Conservation (phyloP, 1,140 invertebrate genomes). For the Bombus turneri region DNA sequence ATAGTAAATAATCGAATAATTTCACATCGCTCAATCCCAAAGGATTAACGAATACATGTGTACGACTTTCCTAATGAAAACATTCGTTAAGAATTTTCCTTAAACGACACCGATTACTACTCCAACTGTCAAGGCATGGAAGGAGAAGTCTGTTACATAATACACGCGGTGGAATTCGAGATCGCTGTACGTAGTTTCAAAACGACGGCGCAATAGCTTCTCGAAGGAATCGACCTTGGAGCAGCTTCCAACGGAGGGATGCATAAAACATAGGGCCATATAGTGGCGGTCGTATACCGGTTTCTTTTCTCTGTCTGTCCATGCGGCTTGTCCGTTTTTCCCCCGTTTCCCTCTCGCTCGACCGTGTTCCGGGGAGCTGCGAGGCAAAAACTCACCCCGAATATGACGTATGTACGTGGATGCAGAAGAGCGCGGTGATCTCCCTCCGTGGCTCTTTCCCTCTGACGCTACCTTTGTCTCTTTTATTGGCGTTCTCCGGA, state of each 20-base stretch:
- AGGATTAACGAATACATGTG: background rate
- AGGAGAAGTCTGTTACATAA: background rate
- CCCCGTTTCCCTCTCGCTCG: conserved; percentile 13
- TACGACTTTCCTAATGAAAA: background rate
- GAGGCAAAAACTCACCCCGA: conserved; percentile 65
- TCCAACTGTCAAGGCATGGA: background rate
- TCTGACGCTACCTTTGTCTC: conserved; percentile 59
- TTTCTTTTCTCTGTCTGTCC: background rate
- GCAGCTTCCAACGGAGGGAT: conserved; percentile 51
- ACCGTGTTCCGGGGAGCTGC: conserved; percentile 24
- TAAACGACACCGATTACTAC: background rate
- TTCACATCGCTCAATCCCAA: background rate
- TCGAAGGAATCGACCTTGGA: conserved; percentile 54
- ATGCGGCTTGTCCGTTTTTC: background rate
- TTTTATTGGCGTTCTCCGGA: conserved; percentile 71
- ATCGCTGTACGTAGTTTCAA: conserved; percentile 20
- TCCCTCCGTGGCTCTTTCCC: conserved; percentile 36
- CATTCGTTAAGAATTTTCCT: background rate
- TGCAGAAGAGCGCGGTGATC: conserved; percentile 49
- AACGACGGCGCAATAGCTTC: background rate
- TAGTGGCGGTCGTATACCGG: conserved; percentile 42
- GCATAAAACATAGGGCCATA: conserved; percentile 67
- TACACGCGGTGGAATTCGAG: conserved; percentile 9
- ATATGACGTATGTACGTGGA: conserved; percentile 69
- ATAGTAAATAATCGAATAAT: too few species aligned